Base-by-base conservation (phyloP, 2,113 vertebrate species). In the Triplophysa siluroides region DNA sequence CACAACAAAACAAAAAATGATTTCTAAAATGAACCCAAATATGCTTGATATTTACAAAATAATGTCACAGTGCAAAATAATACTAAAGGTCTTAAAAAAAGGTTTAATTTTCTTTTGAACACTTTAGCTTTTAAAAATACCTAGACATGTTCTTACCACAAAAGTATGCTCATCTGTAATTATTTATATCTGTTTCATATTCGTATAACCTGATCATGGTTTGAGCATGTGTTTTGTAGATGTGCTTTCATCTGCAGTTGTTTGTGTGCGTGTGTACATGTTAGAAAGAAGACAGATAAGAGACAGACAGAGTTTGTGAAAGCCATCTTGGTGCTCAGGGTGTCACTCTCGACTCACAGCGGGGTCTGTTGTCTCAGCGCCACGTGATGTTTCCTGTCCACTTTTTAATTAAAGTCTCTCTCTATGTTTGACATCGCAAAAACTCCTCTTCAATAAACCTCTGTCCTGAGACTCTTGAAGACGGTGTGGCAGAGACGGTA, bases 231-330 rank as follows among this genome's bases (percentile, higher is more conserved):
- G n/a, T 14, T 7, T 1, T 4, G 16, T 16, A 9, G 6, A 21
- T n/a, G 67, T 82, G 50, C 80, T 85, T 88, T 70, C 79, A 43
- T 86, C 85, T 81, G 78, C 43, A 76, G 8, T 71, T 24, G 33
- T 38, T 71, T 61, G 8, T 45, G 43, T 45, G n/a, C n/a, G 43
- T 45, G 43, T 45, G 43, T 12, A 29, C 29, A 29, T 29, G 29
- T 68, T 13, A 68, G 69, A 38, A 54, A 52, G 18, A 19, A 56
- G 50, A 16, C 1, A 18, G 50, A 52, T 9, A 45, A 45, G 9
- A 54, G 16, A n/a, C 47, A n/a, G 24, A 71, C 29, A 10, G 56
- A 41, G 29, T 54, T 14, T 71, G 54, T n/a, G 54, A 58, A 58
- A 21, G 19, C 54, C n/a, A 16, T 21, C 54, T 58, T 58, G 19